Evolutionary conservation across 2,113 vertebrate genomes (phyloP).

Genomic region (Eulemur rufifrons): DNA sequence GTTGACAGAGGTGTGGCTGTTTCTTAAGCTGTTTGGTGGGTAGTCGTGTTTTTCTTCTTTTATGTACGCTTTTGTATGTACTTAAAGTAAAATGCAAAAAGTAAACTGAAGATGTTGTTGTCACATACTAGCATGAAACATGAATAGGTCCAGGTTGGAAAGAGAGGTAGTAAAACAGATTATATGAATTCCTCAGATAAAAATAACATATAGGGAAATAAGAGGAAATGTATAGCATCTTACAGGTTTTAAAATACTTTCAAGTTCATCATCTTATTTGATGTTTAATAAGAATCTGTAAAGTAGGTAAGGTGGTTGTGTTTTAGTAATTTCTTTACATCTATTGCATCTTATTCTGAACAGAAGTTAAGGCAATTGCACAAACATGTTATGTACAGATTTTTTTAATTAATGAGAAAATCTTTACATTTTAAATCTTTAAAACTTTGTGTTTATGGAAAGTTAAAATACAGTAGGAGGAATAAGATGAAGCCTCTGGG

Average conservation of each 20-base stretch:
- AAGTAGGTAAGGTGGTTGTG: background rate
- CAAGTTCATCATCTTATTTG: background rate
- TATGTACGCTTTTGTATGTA: background rate
- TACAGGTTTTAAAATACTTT: background rate
- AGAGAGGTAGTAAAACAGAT: background rate
- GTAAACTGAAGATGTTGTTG: background rate
- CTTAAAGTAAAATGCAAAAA: background rate
- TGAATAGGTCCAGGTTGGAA: background rate
- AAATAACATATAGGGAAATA: background rate
- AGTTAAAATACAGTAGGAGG: background rate
- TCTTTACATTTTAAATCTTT: background rate
- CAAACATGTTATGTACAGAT: background rate
- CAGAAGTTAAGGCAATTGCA: background rate
- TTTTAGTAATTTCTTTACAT: background rate
- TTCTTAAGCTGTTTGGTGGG: background rate
- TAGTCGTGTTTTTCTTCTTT: background rate
- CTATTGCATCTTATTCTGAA: background rate
- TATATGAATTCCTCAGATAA: background rate
- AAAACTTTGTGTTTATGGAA: background rate
- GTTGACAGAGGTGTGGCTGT: background rate
- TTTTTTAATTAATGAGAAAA: background rate
- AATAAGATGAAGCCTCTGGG: background rate
- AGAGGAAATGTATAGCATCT: background rate
- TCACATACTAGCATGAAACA: background rate
- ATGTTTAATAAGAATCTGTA: background rate